Base-by-base conservation (phyloP, 2,797 vertebrate species). In the Echiichthys vipera region DNA sequence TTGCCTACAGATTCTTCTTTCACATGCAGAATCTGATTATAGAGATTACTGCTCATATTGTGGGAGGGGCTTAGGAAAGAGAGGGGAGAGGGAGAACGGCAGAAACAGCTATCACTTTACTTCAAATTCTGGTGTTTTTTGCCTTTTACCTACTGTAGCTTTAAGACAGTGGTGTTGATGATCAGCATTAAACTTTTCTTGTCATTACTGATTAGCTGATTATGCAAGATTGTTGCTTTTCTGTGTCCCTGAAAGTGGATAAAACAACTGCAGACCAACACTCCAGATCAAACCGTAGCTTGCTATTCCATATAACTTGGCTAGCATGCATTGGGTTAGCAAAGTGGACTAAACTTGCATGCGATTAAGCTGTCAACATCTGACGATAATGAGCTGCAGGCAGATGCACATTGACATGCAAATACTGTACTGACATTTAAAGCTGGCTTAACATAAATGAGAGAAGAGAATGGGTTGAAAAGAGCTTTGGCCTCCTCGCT, bases 401-500 rank as follows among this genome's bases (percentile, higher is more conserved):
- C 81, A 65, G 76, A 88, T 74, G 83, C 84, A 78, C 89, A 91
- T 89, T 89, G 87, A 90, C 92, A 94, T 94, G 91, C 91, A 92
- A 90, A 93, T 92, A 89, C 85, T 90, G 88, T 81, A 73, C 81
- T 93, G 92, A 91, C 92, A 93, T 94, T 95, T 93, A 89, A 92
- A 92, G 88, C 90, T 91, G 89, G 84, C 88, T 89, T 92, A 81
- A 86, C 90, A 80, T 85, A 90, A 93, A 91, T 75, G 84, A 91
- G 91, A 87, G 82, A 82, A 56, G 86, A 88, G 90, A 89, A 85
- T 53, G 71, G 87, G 89, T 92, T 74, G 87, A 93, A 91, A 59
- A 47, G 71, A 81, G 81, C 74, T 73, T 51, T 49, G 51, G 74
- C 82, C 37, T 84, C 71, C 36, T 57, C 58, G 78, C 83, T 81